Base-by-base conservation (phyloP, 2,888 invertebrate species). In the Drosophila subquinaria region DNA sequence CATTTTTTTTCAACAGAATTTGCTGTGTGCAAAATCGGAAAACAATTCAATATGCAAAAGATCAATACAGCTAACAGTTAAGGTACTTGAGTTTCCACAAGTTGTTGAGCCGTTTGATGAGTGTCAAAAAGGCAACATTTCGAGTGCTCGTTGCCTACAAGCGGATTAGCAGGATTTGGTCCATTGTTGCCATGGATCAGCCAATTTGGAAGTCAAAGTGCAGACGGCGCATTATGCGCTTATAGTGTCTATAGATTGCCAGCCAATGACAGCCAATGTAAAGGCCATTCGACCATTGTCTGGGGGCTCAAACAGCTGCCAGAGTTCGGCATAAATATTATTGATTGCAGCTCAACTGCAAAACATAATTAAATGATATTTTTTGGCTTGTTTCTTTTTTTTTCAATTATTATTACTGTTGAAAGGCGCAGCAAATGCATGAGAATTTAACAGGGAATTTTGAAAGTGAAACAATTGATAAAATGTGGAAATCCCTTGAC, bases 171-270 rank as follows among this genome's bases (percentile, higher is more conserved):
- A 73, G 89, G 89, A 89, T 89, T 89, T 73, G 56, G 53, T 43
- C 62, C 75, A 69, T 89, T 89, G 88, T 88, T 77, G 47, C 47
- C 40, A 60, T 50, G 69, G 86, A 77, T 88, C 82, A 88, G 88
- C 73, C 89, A 88, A 86, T 85, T 89, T 80, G 78, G 76, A 76
- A 86, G 86, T 89, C 86, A 89, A 82, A 88, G 89, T 81, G 89
- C 88, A 84, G 75, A 62, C 72, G 50, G 15, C 11, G 78, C 71
- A 81, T 89, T 88, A 86, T 81, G 57, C 82, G 80, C 89, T 89
- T 85, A 88, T 77, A 59, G 69, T 48, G 66, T 43, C 70, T 56
- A 72, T 59, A 68, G 60, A 62, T 77, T 74, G 81, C 36, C 63
- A n/a, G n/a, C n/a, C n/a, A n/a, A n/a, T 23, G 15, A 10, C 53